Percentiles rank a stretch among this genome's conserved stretches.
Evolutionary conservation across 2,113 vertebrate genomes (phyloP).

Genomic region (Cynoglossus semilaevis): DNA sequence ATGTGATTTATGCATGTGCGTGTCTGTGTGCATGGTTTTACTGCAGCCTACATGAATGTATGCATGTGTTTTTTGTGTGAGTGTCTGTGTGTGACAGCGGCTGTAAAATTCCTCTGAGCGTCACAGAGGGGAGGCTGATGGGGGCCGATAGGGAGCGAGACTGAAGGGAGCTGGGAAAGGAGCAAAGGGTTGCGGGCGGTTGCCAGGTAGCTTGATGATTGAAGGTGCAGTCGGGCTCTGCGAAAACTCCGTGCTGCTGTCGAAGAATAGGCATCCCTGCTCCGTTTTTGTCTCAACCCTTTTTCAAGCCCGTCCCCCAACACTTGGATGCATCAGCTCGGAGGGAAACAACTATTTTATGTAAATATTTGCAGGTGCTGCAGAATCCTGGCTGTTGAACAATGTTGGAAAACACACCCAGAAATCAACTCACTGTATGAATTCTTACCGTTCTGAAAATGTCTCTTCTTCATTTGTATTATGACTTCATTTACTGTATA

Average conservation of each 20-base stretch:
- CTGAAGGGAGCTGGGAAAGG: conserved; percentile 50
- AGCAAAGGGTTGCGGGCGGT: conserved; percentile 14
- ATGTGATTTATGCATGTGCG: conserved; percentile 35
- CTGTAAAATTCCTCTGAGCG: conserved; percentile 71
- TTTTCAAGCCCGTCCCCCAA: conserved; percentile 15
- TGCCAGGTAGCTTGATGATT: conserved; percentile 54
- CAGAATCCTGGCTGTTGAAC: conserved; percentile 29
- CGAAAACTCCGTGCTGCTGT: conserved; percentile 38
- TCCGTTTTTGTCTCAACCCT: conserved; percentile 30
- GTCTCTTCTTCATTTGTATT: too few species aligned
- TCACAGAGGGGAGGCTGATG: conserved; percentile 67
- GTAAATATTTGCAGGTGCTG: conserved; percentile 54
- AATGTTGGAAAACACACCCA: conserved; percentile 13
- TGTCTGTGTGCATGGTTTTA: conserved; percentile 13
- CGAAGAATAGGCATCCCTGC: conserved; percentile 30
- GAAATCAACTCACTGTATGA: conserved; percentile 11
- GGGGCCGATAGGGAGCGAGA: conserved; percentile 63
- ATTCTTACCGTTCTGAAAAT: conserved; percentile 2
- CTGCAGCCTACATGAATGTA: conserved; percentile 15
- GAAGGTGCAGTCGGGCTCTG: conserved; percentile 46
- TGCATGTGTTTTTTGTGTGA: conserved; percentile 22
- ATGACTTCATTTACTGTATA: too few species aligned
- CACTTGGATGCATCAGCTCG: conserved; percentile 39
- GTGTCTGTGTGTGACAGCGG: conserved; percentile 50
- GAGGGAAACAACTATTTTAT: conserved; percentile 34